phyloP scores from a whole-genome alignment of 2,888 invertebrate genomes.

The Sphinx pinastri region DNA sequence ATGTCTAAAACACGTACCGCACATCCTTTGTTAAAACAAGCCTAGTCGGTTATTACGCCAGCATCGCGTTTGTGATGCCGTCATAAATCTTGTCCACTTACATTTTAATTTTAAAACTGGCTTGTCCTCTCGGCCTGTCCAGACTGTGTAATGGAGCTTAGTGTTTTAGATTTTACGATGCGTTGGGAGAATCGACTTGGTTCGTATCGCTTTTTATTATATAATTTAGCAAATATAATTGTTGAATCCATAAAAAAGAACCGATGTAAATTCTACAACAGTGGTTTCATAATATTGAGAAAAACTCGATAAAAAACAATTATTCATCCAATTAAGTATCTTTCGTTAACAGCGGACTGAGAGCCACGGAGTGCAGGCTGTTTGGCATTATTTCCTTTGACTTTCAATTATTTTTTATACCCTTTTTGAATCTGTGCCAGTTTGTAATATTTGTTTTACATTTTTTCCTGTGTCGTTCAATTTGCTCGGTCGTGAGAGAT shows the following conservation, averaged over 20 bases:
- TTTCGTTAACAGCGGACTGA: neutral
- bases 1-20: neutral
- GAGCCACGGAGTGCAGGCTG: neutral
- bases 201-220: too few species aligned
- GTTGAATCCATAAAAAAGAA: too few species aligned
- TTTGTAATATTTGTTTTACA: conserved; percentile 7
- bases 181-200: too few species aligned
- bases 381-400: neutral
- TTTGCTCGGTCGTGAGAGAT: neutral
- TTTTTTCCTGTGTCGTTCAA: conserved; percentile 12
- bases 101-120: conserved; percentile 34
- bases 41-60: neutral
- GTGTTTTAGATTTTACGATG: neutral
- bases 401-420: conserved; percentile 4
- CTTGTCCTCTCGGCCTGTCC: neutral
- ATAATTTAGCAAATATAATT: too few species aligned
- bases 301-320: conserved; percentile 8
- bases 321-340: conserved; percentile 20
- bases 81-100: conserved; percentile 29
- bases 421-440: conserved; percentile 12
- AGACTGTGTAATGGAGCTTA: neutral
- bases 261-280: too few species aligned
- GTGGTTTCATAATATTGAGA: too few species aligned
- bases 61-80: conserved; percentile 22
- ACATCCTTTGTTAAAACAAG: conserved; percentile 4